phyloP scores from a whole-genome alignment of 2,113 vertebrate genomes.

The Piaya cayana region DNA sequence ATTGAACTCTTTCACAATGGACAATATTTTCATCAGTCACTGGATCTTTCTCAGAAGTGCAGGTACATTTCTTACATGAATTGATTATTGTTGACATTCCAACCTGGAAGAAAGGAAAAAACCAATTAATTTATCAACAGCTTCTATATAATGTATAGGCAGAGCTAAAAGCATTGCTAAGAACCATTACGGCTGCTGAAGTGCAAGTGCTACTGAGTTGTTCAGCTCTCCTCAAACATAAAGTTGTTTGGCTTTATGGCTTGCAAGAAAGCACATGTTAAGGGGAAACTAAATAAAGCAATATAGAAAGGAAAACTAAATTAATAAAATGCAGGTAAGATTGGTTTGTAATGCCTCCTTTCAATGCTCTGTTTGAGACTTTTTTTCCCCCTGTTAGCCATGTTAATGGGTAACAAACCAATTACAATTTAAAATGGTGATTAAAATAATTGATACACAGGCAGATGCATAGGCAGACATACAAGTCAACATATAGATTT shows the following conservation, averaged over 20 bases:
- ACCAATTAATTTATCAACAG: neutral
- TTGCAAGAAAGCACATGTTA: neutral
- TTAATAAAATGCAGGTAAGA: neutral
- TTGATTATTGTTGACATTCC: neutral
- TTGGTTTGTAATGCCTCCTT: neutral
- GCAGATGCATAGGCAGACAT: neutral
- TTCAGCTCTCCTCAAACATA: neutral
- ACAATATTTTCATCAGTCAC: conserved; percentile 22
- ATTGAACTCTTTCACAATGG: conserved; percentile 66
- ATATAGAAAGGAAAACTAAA: neutral
- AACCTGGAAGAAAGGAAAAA: neutral
- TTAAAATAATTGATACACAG: neutral
- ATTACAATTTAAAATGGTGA: neutral
- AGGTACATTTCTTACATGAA: conserved; percentile 74
- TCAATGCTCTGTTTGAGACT: neutral
- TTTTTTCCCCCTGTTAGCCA: neutral
- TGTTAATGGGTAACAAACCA: neutral
- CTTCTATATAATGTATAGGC: neutral
- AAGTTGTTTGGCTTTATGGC: neutral
- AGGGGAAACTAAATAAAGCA: neutral
- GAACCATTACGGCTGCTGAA: neutral
- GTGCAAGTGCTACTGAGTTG: neutral
- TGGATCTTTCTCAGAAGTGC: conserved; percentile 63
- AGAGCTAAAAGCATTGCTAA: neutral
- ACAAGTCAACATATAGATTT: neutral